These are phyloP conservation scores for Platygyra sinensis DNA, from an alignment of 64 coral and sea anemone species.

Conservation along the genomic window DNA sequence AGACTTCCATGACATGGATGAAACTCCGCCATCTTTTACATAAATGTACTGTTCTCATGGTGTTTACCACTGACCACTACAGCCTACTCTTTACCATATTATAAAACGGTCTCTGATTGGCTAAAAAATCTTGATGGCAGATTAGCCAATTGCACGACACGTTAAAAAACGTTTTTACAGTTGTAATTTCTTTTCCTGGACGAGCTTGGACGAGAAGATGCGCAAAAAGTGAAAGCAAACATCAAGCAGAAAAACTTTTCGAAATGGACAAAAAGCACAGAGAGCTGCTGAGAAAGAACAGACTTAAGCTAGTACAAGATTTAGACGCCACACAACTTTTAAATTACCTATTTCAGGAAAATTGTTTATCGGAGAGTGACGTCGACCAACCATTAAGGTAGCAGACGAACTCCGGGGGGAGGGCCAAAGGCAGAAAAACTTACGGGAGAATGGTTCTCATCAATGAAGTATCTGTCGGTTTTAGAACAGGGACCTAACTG, in stretches of 20 bases:
- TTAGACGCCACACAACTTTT: slow-evolving; percentile 65
- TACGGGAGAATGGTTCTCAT: no score
- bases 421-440: slow-evolving; percentile 62
- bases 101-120: slow-evolving; percentile 53
- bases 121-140: no score
- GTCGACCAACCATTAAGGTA: slow-evolving; percentile 61
- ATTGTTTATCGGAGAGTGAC: slow-evolving; percentile 66
- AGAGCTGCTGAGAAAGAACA: slow-evolving; percentile 73
- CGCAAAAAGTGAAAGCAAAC: neutral
- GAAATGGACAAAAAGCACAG: slow-evolving; percentile 83
- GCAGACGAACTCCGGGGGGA: slow-evolving; percentile 26
- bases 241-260: neutral
- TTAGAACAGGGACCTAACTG: no score
- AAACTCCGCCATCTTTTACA: slow-evolving; percentile 91
- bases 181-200: neutral
- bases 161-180: neutral
- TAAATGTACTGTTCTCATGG: neutral
- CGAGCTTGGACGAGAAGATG: neutral
- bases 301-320: slow-evolving; percentile 72
- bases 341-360: slow-evolving; percentile 71
- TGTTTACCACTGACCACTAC: slow-evolving; percentile 53
- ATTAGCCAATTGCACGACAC: neutral
- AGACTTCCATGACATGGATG: slow-evolving; percentile 77
- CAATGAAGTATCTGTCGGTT: no score
- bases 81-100: neutral